Base-by-base conservation (phyloP, 2,888 invertebrate genomes). In the Lumbricus terrestris region DNA sequence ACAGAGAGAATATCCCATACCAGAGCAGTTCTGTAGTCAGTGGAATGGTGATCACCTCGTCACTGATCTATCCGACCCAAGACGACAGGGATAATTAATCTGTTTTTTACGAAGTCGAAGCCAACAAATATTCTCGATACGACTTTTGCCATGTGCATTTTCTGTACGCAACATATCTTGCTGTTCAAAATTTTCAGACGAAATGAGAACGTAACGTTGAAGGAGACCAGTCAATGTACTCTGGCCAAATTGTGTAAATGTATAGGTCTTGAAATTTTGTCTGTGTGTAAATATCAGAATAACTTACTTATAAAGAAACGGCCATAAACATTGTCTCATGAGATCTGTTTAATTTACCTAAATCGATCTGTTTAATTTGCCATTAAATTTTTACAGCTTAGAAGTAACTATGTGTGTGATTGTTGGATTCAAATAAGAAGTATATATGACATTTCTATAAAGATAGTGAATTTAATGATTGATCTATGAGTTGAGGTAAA, bases 1-100 rank as follows among this genome's bases (percentile, higher is more conserved):
- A 35, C 37, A 85, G 85, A 85, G 35, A 85, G 85, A 85, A 37
- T 85, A 85, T 85, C 35, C 85, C 85, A 85, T 85, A 23, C 85
- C 85, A 6, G 85, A 85, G 37, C 85, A 85, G 85, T 85, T 85
- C 37, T 85, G 34, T 23, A 85, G 35, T 85, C 85, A 85, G 34
- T 85, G 85, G 85, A 34, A 85, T 23, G 85, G 85, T 33, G 85
- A 85, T 85, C 85, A 85, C 23, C 85, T 85, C 37, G 37, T 85
- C 37, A 85, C 85, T 23, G 85, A 85, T 34, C 69, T 69, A n/a
- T n/a, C 69, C 69, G 69, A 69, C 29, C 29, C 69, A 29, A 69
- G 69, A 69, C 69, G 69, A 69, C 69, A 69, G 29, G 69, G 29
- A 69, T 69, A 69, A 69, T 69, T 47, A n/a, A 69, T 69, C 29